Evolutionary conservation across 1,140 invertebrate species (phyloP).

Genomic region (Pogonomyrmex barbatus): DNA sequence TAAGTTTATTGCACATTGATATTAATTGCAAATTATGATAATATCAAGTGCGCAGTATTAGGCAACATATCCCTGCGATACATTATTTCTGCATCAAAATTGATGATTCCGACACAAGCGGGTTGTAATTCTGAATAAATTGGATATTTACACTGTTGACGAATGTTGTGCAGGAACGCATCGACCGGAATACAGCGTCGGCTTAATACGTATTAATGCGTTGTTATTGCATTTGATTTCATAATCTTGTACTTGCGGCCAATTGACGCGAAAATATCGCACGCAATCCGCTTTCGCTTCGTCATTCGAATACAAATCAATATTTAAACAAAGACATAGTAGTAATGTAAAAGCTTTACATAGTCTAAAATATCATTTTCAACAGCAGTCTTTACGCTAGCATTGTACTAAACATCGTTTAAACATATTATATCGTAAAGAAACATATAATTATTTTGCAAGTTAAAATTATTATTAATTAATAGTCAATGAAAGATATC

Average conservation of each 20-base stretch:
- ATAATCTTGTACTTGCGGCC: conserved; percentile 47
- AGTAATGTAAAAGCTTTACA: background rate
- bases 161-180: conserved; percentile 39
- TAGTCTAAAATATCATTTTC: background rate
- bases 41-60: conserved; percentile 2
- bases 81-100: conserved; percentile 42
- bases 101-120: conserved; percentile 42
- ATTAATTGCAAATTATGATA: background rate
- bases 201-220: conserved; percentile 49
- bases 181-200: conserved; percentile 31
- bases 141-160: conserved; percentile 51
- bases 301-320: conserved; percentile 40
- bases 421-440: background rate
- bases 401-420: too few relatives aligned
- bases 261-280: conserved; percentile 22
- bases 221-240: conserved; percentile 52
- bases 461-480: background rate
- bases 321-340: conserved; percentile 28
- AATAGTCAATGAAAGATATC: background rate
- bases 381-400: background rate
- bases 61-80: background rate
- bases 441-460: background rate
- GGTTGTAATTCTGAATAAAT: conserved; percentile 55
- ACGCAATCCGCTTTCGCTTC: conserved; percentile 50
- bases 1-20: background rate